Evolutionary conservation across 1,140 invertebrate genomes (phyloP), one percentile per base, ranked within the genome.

Genomic region (Ceratoteleas bidentatus): DNA sequence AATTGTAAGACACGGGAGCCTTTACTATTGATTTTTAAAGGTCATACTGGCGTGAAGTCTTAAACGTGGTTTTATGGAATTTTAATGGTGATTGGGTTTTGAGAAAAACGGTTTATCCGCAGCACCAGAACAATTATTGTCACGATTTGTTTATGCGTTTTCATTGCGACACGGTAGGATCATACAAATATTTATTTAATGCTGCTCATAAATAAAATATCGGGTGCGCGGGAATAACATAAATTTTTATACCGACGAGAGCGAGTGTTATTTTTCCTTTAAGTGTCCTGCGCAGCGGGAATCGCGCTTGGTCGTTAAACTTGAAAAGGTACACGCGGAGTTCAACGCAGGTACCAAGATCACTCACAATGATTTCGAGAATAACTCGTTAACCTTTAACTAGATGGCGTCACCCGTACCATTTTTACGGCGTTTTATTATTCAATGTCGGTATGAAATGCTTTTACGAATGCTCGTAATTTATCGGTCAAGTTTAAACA

Each of bases 211-310:
- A 73, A 79, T 61, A 73, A 79, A 79, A 73, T 72, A 79, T 73
- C 49, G 15, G 11, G 24, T 49, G 61, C 38, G 61, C 53, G 66
- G 53, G 50, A 78, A 70, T 78, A 78, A 72, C 75, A 78, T 78
- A 72, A 72, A 61, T 78, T 78, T 70, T 65, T 11, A 70, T 70
- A 52, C 66, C 11, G 14, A 52, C 36, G 40, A 57, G 14, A 78
- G 57, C 50, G 64, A 34, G 45, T 79, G 65, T 73, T 73, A 61
- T 79, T 79, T 79, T 72, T 79, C 66, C 56, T 73, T 61, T 43
- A 58, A 73, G 49, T 68, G 61, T 61, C 40, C 16, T 43, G 53
- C 68, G n/a, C 76, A 79, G 76, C 76, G 16, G 68, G 76, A 38
- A 8, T 24, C 24, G 68, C 56, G 65, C 54, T 56, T 61, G 68